Evolutionary conservation across 2,797 vertebrate species (phyloP).

Genomic region (Gephyroberyx darwinii): DNA sequence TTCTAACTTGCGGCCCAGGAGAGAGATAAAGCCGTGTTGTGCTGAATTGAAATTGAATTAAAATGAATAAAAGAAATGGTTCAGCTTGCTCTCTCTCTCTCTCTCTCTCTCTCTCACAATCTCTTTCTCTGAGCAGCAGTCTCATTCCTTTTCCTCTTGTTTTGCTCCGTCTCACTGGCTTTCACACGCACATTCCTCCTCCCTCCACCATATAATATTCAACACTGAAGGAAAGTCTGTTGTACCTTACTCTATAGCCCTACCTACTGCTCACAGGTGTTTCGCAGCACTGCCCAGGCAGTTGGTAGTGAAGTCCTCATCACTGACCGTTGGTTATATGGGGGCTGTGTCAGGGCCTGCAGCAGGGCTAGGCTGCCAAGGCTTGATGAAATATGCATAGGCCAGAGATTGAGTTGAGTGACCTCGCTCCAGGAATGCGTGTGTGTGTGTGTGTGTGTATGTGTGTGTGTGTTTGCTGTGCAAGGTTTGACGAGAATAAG

Average conservation of each 20-base stretch:
- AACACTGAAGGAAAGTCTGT: too few relatives aligned
- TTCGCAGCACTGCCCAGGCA: background rate
- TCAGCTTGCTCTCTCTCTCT: constrained; percentile 1
- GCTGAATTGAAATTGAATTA: constrained; percentile 14
- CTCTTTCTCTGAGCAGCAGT: background rate
- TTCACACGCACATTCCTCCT: too few relatives aligned
- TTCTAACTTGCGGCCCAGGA: constrained; percentile 6
- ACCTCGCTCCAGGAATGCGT: constrained; percentile 30
- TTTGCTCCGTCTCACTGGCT: background rate
- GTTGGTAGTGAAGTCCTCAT: constrained; percentile 38
- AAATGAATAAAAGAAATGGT: constrained; percentile 2
- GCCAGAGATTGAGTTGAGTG: constrained; percentile 50
- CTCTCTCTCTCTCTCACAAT: background rate
- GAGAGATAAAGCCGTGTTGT: constrained; percentile 14
- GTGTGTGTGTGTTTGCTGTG: constrained; percentile 11
- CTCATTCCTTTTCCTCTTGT: background rate
- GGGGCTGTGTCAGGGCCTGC: constrained; percentile 37
- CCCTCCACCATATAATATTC: too few relatives aligned
- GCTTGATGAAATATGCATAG: constrained; percentile 59
- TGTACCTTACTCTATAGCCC: background rate
- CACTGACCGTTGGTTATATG: constrained; percentile 12
- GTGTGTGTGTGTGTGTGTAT: constrained; percentile 8
- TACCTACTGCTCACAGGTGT: constrained; percentile 12
- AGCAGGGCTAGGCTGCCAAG: constrained; percentile 5
- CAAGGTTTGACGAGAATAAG: constrained; percentile 39